phyloP scores from a whole-genome alignment of 2,113 vertebrate genomes.

The Raja brachyura region DNA sequence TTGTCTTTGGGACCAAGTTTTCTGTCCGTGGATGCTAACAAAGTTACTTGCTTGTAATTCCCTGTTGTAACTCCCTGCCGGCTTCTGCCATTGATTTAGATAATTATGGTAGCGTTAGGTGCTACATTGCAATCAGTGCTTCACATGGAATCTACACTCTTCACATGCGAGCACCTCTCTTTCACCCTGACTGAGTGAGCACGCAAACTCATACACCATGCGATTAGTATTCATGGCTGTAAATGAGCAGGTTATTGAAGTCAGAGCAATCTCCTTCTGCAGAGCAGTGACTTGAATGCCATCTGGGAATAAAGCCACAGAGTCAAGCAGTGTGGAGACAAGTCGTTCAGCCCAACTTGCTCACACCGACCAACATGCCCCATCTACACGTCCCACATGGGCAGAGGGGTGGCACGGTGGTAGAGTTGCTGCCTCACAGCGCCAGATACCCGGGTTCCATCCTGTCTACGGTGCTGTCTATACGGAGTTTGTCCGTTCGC shows the following conservation, averaged over 20 bases:
- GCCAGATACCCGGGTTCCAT: no score
- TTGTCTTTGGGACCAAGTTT: not conserved
- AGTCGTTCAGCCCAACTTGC: no score
- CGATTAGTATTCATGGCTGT: constrained; percentile 2
- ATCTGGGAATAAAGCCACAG: no score
- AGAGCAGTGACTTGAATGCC: not conserved
- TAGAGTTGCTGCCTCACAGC: no score
- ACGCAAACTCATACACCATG: not conserved
- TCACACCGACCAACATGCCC: no score
- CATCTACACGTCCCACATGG: no score
- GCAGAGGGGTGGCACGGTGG: no score
- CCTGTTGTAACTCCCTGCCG: no score
- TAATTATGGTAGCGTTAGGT: not conserved
- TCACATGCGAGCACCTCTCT: not conserved
- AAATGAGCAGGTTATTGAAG: not conserved
- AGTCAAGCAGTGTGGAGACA: no score
- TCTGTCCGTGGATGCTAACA: not conserved
- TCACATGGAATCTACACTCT: not conserved
- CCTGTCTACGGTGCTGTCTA: no score
- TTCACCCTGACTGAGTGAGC: not conserved
- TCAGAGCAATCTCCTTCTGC: not conserved
- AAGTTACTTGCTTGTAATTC: not conserved
- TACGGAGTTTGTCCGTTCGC: no score
- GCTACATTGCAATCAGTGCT: not conserved
- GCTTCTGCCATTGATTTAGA: not conserved